Percentiles rank a stretch among this genome's conserved stretches.
phyloP scores from a whole-genome alignment of 1,140 invertebrate genomes.

The Dendroctonus valens region DNA sequence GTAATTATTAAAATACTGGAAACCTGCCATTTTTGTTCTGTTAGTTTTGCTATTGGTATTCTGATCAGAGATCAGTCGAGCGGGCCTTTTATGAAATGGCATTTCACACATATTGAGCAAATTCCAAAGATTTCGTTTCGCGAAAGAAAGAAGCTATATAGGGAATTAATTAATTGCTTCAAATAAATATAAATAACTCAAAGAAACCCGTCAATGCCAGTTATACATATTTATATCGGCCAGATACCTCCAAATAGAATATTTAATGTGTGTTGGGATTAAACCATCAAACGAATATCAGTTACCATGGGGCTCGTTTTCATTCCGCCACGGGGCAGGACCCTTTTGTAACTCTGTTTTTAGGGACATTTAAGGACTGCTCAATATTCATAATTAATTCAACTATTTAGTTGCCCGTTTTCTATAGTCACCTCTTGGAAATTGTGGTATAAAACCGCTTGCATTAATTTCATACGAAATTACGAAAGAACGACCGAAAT shows the following conservation, averaged over 20 bases:
- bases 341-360: neutral
- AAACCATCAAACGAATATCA: conserved; percentile 20
- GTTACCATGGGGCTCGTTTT: conserved; percentile 6
- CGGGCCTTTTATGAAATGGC: neutral
- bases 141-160: conserved; percentile 1
- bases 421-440: too few relatives aligned
- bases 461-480: neutral
- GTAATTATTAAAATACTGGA: too few relatives aligned
- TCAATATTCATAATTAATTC: too few relatives aligned
- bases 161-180: conserved; percentile 1
- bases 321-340: conserved; percentile 7
- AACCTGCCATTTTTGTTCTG: too few relatives aligned
- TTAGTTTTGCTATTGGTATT: too few relatives aligned
- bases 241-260: conserved; percentile 9
- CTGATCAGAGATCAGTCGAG: neutral
- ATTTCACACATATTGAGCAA: neutral
- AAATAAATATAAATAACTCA: conserved; percentile 15
- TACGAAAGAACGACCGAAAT: neutral
- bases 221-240: conserved; percentile 4
- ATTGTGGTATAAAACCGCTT: neutral
- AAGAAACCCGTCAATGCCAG: conserved; percentile 9
- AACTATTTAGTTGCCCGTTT: too few relatives aligned
- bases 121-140: neutral
- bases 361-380: neutral
- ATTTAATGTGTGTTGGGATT: conserved; percentile 13